These are phyloP conservation scores for Cephus spinipes DNA, from an alignment of 2,888 invertebrate species.

Conservation along the genomic window DNA sequence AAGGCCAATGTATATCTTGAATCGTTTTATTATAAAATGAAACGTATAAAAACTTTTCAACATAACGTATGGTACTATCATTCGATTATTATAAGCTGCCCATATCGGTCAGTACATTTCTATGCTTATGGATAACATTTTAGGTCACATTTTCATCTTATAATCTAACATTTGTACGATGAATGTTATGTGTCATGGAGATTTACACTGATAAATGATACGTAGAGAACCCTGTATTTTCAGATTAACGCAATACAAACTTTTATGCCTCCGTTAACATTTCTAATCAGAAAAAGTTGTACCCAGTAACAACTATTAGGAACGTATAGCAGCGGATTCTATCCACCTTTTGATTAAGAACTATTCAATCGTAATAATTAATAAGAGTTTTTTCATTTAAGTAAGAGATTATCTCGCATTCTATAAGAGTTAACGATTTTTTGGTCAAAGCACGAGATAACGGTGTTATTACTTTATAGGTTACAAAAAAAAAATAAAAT, in stretches of 20 bases:
- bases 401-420: background rate
- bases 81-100: background rate
- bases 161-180: constrained; percentile 9
- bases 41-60: constrained; percentile 42
- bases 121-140: background rate
- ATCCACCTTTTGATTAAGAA: background rate
- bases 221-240: background rate
- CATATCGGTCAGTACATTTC: background rate
- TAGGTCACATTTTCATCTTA: background rate
- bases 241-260: background rate
- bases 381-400: background rate
- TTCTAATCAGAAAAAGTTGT: background rate
- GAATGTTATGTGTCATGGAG: background rate
- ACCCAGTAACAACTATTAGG: background rate
- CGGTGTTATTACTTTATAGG: background rate
- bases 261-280: background rate
- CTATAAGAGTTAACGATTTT: background rate
- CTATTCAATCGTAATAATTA: background rate
- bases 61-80: constrained; percentile 22
- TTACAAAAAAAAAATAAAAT: background rate
- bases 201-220: background rate
- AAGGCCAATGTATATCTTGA: background rate
- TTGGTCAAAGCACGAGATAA: background rate
- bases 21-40: constrained; percentile 42
- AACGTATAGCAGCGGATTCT: background rate